Conservation (phyloP, 2,113 vertebrate species). For the Dasyornis broadbenti region DNA sequence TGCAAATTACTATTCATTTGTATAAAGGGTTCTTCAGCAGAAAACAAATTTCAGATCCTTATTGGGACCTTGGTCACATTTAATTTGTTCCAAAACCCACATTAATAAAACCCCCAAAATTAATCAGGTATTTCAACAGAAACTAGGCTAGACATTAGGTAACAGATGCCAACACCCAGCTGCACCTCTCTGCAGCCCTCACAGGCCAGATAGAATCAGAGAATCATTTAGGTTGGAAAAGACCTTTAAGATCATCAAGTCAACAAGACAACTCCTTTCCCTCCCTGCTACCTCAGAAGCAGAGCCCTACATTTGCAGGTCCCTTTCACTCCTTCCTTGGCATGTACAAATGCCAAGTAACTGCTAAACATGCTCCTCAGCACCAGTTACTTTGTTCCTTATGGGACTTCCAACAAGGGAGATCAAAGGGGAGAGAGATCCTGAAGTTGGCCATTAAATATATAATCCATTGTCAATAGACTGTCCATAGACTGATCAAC, state of each 20-base stretch:
- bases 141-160: background rate
- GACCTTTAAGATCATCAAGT: background rate
- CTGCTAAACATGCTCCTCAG: background rate
- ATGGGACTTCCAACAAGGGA: background rate
- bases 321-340: background rate
- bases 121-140: background rate
- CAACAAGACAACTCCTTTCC: background rate
- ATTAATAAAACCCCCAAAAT: background rate
- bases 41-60: background rate
- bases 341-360: background rate
- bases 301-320: background rate
- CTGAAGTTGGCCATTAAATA: background rate
- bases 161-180: background rate
- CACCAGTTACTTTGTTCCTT: background rate
- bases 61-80: background rate
- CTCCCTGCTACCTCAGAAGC: background rate
- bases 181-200: background rate
- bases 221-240: background rate
- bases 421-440: background rate
- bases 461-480: background rate
- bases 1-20: background rate
- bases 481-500: background rate
- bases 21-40: background rate
- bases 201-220: background rate
- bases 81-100: constrained; percentile 27